Conservation (phyloP, 1,140 invertebrate species). For the Probaryconus sp. region DNA sequence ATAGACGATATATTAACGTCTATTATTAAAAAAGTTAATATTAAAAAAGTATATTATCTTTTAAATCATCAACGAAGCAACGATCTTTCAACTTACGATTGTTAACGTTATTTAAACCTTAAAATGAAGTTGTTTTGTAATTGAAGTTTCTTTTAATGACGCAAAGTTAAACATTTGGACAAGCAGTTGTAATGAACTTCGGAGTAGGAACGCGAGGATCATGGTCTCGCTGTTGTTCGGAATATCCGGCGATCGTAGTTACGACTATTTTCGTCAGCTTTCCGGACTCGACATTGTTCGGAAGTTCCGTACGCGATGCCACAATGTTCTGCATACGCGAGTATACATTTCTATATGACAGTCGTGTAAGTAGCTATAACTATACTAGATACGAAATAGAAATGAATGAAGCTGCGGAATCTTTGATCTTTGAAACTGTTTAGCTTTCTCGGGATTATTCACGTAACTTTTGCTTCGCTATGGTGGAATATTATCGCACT, state of each 20-base stretch:
- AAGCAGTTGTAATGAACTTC: conserved; percentile 33
- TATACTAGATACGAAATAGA: conserved; percentile 4
- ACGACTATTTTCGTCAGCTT: conserved; percentile 40
- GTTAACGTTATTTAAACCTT: too few relatives aligned
- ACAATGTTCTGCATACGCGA: conserved; percentile 19
- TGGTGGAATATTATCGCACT: too few relatives aligned
- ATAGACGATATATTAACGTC: too few relatives aligned
- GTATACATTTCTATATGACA: neutral
- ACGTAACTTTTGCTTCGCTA: neutral
- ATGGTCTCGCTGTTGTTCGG: conserved; percentile 32
- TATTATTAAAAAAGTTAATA: too few relatives aligned
- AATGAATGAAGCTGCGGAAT: neutral
- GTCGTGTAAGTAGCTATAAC: neutral
- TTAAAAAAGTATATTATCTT: too few relatives aligned
- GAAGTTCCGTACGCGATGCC: conserved; percentile 39
- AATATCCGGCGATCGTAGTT: conserved; percentile 45
- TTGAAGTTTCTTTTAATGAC: conserved; percentile 36
- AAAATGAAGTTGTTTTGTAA: too few relatives aligned
- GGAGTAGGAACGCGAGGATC: conserved; percentile 32
- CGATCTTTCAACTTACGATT: too few relatives aligned
- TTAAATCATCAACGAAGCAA: too few relatives aligned
- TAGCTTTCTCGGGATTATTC: neutral
- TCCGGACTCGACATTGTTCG: conserved; percentile 49
- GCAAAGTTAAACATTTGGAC: conserved; percentile 33
- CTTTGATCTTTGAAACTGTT: conserved; percentile 11